Conservation (phyloP, 2,113 vertebrate species). For the Cygnus buccinator region DNA sequence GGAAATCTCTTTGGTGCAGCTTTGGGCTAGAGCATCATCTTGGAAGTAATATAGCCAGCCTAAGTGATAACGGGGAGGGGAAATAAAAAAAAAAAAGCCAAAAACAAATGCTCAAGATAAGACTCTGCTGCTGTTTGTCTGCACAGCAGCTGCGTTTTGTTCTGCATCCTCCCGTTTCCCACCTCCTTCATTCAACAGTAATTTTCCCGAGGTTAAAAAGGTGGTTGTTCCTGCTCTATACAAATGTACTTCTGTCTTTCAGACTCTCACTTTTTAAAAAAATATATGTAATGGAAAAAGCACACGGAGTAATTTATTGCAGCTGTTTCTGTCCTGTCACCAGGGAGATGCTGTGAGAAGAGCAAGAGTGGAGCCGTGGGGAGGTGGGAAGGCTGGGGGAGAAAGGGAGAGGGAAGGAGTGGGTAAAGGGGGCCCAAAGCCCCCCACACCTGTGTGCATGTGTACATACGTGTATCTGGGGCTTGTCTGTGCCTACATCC, state of each 20-base stretch:
- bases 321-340: slow-evolving; percentile 41
- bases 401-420: not conserved
- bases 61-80: too few species aligned
- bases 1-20: not conserved
- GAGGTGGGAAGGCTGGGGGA: slow-evolving; percentile 9
- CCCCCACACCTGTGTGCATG: not conserved
- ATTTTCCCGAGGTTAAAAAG: slow-evolving; percentile 39
- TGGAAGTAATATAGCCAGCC: not conserved
- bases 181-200: not conserved
- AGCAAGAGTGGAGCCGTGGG: slow-evolving; percentile 3
- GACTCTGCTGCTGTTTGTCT: not conserved
- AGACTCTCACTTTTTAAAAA: not conserved
- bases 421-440: not conserved
- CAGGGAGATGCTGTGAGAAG: slow-evolving; percentile 16
- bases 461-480: not conserved
- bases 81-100: not conserved
- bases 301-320: slow-evolving; percentile 35
- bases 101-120: not conserved
- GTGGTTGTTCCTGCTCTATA: not conserved
- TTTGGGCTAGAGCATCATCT: not conserved
- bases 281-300: slow-evolving; percentile 33
- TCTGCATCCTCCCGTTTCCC: not conserved
- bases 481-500: not conserved
- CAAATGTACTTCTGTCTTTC: slow-evolving; percentile 48
- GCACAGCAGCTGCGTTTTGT: not conserved